Base-by-base conservation (phyloP, 1,140 invertebrate genomes). In the Limonius californicus region DNA sequence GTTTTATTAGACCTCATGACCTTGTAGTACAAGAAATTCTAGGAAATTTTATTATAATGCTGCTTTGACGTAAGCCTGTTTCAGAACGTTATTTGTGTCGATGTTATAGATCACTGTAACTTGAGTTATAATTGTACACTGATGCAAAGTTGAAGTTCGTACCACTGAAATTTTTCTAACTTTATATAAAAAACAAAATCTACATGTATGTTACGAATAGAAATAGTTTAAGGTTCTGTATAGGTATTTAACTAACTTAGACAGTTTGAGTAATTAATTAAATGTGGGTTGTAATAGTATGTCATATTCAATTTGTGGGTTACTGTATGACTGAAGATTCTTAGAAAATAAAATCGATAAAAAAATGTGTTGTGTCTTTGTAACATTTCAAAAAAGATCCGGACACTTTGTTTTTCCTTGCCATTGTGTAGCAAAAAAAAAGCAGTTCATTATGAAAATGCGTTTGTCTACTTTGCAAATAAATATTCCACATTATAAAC, bases 181-280 rank as follows among this genome's bases (percentile, higher is more conserved):
- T 45, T 45, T 45, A 45, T 45, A 45, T 27, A 27, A 27, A 27
- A 27, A 27, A 2, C 2, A 45, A 45, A 45, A 15, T 45, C 42
- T 45, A 45, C 42, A 12, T 45, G 42, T 45, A 45, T 18, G 42
- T 45, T 45, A 45, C 12, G 42, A 45, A 45, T 45, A 45, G 42
- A 45, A 45, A 6, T 6, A n/a, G 3, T 45, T 12, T 45, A 45
- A 45, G 42, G 16, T 45, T 45, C 23, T 45, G 42, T 45, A 45
- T 45, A 45, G 42, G 42, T 45, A 45, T 45, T 45, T 45, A 45
- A 45, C 42, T 45, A 45, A 45, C 42, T 45, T 18, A 45, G 42
- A 45, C 23, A 9, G 9, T 45, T 45, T 45, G 42, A 12, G 12
- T 27, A 27, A 27, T 27, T 27, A 45, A 45, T 45, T 45, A 45